Evolutionary conservation across 2,113 vertebrate genomes (phyloP), one percentile per base, ranked within the genome.

Genomic region (Indicator maculatus): DNA sequence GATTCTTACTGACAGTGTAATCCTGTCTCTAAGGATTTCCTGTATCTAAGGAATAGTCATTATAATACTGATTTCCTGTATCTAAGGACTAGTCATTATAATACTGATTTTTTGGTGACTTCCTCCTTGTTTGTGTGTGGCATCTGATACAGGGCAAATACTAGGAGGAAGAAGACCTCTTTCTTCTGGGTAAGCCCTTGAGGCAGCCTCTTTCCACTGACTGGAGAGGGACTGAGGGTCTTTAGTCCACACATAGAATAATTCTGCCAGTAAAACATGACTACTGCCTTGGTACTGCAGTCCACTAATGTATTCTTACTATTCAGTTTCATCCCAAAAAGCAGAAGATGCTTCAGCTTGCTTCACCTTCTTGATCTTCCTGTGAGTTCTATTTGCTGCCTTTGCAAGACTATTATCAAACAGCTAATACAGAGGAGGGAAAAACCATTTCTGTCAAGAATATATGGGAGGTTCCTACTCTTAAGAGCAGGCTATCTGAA

Each of bases 151-250:
- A 28, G 14, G 59, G 16, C 12, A 71, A 84, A 58, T 10, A 59
- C 52, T n/a, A 58, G 28, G 50, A 36, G 17, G 9, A 1, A 0
- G 30, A 3, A 86, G 9, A 5, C 6, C 26, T 8, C 16, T 2
- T 63, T 9, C 8, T 5, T 66, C n/a, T 63, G 67, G 3, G n/a
- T 65, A 64, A 70, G 72, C n/a, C 28, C 50, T 58, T 30, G 10
- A 33, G 50, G 44, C 31, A 69, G 44, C 20, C 30, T 47, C 27
- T 66, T 0, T 1, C 18, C 52, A 33, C 38, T 33, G 52, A 23
- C 4, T 70, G 69, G 50, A 52, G 36, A 55, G 16, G 30, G n/a
- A 59, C 36, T 30, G 23, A n/a, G 24, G 6, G 36, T n/a, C 73
- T 67, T 2, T 3, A 39, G 36, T n/a, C 50, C 7, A 9, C 8